phyloP scores from a whole-genome alignment of 2,113 vertebrate genomes.

The Callospermophilus lateralis region DNA sequence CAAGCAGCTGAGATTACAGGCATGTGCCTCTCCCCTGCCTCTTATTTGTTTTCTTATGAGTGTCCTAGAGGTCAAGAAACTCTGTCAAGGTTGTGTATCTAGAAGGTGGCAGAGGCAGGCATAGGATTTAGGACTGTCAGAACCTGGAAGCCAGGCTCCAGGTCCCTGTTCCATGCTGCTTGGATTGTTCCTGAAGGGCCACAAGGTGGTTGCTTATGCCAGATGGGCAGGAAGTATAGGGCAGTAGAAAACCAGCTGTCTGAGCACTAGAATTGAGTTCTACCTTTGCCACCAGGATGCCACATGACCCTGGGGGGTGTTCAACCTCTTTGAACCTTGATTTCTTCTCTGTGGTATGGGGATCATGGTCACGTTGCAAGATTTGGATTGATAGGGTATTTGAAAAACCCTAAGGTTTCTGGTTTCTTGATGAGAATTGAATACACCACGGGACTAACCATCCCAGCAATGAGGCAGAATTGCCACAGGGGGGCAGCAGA shows the following conservation, averaged over 20 bases:
- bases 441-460: fast-evolving
- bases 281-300: not conserved
- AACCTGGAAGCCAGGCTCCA: no score
- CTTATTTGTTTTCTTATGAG: not conserved
- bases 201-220: no score
- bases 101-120: not conserved
- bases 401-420: not conserved
- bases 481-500: constrained; percentile 77
- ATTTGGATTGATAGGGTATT: not conserved
- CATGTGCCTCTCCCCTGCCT: no score
- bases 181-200: no score
- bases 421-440: not conserved
- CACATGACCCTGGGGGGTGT: no score
- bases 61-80: not conserved
- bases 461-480: not conserved
- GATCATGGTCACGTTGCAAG: not conserved
- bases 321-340: not conserved
- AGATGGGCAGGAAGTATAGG: fast-evolving
- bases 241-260: not conserved
- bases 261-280: not conserved
- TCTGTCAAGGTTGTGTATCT: not conserved
- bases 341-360: not conserved
- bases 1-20: no score
- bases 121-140: not conserved
- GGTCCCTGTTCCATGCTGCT: not conserved